Percentiles rank a stretch among this genome's conserved stretches.
These are phyloP conservation scores for Antheraea pernyi DNA, from an alignment of 1,140 invertebrate species.

Conservation along the genomic window DNA sequence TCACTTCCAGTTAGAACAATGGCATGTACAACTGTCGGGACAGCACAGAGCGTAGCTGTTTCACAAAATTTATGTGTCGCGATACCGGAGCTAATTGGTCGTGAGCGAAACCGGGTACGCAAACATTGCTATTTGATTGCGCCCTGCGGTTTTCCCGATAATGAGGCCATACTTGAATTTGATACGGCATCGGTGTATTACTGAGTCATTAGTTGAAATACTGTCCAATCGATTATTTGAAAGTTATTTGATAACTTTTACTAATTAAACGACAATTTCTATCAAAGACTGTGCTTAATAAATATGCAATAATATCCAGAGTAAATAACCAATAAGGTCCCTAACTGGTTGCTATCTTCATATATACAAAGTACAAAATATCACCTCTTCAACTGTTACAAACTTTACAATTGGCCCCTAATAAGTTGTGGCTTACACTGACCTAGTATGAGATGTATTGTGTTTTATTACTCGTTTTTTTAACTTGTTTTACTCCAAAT, in stretches of 20 bases:
- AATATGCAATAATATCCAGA: no score
- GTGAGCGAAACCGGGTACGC: conserved; percentile 47
- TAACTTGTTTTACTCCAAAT: no score
- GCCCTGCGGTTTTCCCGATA: conserved; percentile 16
- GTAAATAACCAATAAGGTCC: no score
- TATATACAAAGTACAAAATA: no score
- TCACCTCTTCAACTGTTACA: no score
- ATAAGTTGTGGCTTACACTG: no score
- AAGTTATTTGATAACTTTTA: neutral
- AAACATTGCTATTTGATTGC: conserved; percentile 52
- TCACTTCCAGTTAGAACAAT: neutral
- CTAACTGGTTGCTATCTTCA: no score
- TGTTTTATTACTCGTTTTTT: no score
- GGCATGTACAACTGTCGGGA: conserved; percentile 4
- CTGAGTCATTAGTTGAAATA: neutral
- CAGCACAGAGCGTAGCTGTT: conserved; percentile 45
- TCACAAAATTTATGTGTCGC: conserved; percentile 60
- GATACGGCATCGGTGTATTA: neutral
- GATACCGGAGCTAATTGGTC: conserved; percentile 56
- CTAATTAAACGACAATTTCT: no score
- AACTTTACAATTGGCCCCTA: no score
- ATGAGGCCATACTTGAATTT: neutral
- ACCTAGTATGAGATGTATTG: no score
- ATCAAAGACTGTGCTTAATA: no score
- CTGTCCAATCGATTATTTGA: neutral